Evolutionary conservation across 2,888 invertebrate genomes (phyloP).

Genomic region (Cantharis rufa): DNA sequence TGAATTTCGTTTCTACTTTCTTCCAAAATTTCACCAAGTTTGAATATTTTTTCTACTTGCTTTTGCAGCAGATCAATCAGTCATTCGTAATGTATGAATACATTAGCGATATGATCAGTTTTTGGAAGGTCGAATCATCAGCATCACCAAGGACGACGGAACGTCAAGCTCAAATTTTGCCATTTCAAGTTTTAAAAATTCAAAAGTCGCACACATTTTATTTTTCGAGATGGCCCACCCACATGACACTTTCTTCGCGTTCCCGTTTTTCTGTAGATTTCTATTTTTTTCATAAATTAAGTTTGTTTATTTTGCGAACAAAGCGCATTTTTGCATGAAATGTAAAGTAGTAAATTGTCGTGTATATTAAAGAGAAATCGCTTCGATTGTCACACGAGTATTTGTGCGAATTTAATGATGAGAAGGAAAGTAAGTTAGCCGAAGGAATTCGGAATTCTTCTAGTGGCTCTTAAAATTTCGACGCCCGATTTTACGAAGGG

Average conservation of each 20-base stretch:
- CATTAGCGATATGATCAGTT: neutral
- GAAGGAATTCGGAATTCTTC: neutral
- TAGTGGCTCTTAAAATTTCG: neutral
- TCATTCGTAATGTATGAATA: neutral
- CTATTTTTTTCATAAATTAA: neutral
- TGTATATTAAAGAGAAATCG: constrained; percentile 12
- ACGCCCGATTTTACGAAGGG: neutral
- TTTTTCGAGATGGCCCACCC: neutral
- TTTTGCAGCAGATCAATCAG: neutral
- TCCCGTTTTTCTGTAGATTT: neutral
- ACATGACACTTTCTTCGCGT: neutral
- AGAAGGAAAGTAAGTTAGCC: neutral
- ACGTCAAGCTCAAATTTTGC: neutral
- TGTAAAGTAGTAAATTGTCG: constrained; percentile 1
- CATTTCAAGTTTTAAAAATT: too few species aligned
- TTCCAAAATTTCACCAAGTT: neutral
- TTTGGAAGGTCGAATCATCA: neutral
- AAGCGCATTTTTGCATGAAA: neutral
- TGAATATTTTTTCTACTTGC: neutral
- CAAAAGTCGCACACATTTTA: neutral
- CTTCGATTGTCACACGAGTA: constrained; percentile 3
- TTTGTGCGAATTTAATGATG: neutral
- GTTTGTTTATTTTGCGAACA: neutral
- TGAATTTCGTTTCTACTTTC: neutral
- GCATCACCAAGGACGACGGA: neutral